Conservation (phyloP, 1,140 invertebrate species). For the Diabrotica undecimpunctata region DNA sequence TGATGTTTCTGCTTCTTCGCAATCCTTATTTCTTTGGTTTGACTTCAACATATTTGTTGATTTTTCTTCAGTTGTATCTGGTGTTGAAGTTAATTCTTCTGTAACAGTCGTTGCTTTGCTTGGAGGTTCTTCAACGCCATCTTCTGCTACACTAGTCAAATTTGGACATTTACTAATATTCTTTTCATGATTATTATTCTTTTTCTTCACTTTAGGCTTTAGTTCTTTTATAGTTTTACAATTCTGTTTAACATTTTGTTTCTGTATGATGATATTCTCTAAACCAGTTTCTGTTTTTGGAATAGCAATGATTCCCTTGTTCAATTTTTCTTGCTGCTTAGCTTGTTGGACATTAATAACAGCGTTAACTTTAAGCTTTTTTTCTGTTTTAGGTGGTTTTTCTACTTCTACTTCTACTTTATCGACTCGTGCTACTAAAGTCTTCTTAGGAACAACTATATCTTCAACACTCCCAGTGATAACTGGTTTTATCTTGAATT, state of each 20-base stretch:
- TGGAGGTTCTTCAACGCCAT: background rate
- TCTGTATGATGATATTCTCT: background rate
- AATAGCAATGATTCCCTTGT: background rate
- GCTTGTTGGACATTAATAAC: conserved; percentile 32
- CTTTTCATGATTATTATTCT: too few species aligned
- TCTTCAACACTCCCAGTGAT: conserved; percentile 53
- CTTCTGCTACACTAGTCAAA: too few species aligned
- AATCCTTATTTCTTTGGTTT: background rate
- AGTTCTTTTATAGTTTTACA: background rate
- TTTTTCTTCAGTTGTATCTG: background rate
- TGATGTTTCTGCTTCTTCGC: conserved; percentile 19
- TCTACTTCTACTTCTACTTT: conserved; percentile 53
- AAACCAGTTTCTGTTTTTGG: background rate
- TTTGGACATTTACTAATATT: too few species aligned
- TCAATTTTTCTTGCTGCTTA: background rate
- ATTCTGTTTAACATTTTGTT: background rate
- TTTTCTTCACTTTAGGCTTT: background rate
- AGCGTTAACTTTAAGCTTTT: conserved; percentile 39
- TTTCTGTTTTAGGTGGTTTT: conserved; percentile 32
- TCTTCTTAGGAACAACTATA: conserved; percentile 43
- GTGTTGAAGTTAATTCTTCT: too few species aligned
- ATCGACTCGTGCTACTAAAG: conserved; percentile 53
- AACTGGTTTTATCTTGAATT: conserved; percentile 51
- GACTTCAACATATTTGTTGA: background rate
- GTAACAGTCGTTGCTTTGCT: too few species aligned